A percentile compares a stretch with the other conserved stretches of the same genome.
Conservation (phyloP, 1,140 invertebrate species). For the Trypoxylus dichotomus region DNA sequence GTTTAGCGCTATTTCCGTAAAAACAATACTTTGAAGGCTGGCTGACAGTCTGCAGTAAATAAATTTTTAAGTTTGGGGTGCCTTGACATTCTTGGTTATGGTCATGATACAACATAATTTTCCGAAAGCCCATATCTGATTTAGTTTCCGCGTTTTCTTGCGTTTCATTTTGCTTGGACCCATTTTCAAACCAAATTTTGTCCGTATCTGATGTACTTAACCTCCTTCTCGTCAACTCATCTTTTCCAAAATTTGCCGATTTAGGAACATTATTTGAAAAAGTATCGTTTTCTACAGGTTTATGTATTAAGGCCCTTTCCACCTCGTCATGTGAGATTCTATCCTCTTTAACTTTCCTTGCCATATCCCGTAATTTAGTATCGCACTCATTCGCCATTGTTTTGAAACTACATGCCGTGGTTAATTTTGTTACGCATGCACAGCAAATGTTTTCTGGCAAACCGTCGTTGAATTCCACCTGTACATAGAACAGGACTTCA, state of each 20-base stretch:
- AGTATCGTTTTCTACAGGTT: background rate
- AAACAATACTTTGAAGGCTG: too few relatives aligned
- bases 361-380: background rate
- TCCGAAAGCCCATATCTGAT: too few relatives aligned
- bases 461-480: background rate
- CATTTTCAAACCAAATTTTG: background rate
- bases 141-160: too few relatives aligned
- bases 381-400: background rate
- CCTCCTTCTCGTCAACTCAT: background rate
- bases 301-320: too few relatives aligned
- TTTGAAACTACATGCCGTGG: background rate
- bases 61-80: too few relatives aligned
- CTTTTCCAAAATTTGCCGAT: background rate
- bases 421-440: background rate
- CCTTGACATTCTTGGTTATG: too few relatives aligned
- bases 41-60: too few relatives aligned
- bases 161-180: too few relatives aligned
- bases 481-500: background rate
- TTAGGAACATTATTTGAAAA: too few relatives aligned
- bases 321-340: background rate
- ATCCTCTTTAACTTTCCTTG: background rate
- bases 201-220: background rate
- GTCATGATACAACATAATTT: too few relatives aligned
- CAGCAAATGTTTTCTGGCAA: background rate
- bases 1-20: too few relatives aligned